These are phyloP conservation scores for Ammospiza maritima DNA, from an alignment of 2,797 vertebrate species.

Conservation along the genomic window DNA sequence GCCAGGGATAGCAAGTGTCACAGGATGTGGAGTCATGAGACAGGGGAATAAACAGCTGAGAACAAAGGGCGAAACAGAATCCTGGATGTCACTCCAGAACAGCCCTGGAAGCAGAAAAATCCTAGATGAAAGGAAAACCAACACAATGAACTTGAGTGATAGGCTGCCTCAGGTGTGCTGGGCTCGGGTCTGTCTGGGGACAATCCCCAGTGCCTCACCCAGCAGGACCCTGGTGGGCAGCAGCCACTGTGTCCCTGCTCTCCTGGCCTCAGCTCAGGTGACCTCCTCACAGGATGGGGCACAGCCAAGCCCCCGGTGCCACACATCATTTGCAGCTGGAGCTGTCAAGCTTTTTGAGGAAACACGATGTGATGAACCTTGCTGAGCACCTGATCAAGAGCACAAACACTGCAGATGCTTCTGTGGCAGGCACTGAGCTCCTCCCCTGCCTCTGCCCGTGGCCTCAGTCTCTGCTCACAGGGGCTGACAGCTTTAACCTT, in stretches of 20 bases:
- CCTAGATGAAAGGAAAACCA: not conserved
- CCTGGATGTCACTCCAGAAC: not conserved
- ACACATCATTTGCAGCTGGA: not conserved
- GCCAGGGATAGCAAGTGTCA: not conserved
- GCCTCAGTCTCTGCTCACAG: slow-evolving; percentile 16
- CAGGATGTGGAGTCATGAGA: not conserved
- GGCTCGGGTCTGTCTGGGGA: not conserved
- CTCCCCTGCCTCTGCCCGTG: not conserved
- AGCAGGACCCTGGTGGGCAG: not conserved
- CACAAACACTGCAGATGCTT: not conserved
- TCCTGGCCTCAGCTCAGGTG: not conserved
- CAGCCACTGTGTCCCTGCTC: not conserved
- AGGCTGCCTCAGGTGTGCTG: not conserved
- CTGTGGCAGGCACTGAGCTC: not conserved
- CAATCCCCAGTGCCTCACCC: not conserved
- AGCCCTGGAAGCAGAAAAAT: slow-evolving; percentile 1
- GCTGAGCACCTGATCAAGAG: not conserved
- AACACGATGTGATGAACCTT: not conserved
- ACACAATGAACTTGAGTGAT: not conserved
- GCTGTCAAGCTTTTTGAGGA: not conserved
- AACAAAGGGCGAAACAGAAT: not conserved
- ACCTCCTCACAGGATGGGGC: not conserved
- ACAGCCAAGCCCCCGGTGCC: not conserved
- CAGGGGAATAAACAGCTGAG: not conserved
- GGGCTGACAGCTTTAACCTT: slow-evolving; percentile 34